These are phyloP conservation scores for Helogale parvula DNA, from an alignment of 2,113 vertebrate species.

Conservation along the genomic window DNA sequence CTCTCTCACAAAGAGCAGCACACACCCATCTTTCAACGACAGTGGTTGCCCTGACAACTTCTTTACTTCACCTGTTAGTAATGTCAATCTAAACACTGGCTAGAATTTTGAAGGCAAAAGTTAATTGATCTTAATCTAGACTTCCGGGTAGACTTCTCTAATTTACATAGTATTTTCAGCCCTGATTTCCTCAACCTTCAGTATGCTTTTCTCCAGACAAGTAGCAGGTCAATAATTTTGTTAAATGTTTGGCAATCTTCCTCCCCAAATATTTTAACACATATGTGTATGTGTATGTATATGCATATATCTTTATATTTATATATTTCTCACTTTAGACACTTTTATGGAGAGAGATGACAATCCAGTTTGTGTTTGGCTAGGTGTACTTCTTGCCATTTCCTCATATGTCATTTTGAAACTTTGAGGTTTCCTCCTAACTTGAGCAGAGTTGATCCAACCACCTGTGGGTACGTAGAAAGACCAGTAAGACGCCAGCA, in stretches of 20 bases:
- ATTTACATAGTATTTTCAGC: neutral
- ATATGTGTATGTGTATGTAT: neutral
- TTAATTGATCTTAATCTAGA: neutral
- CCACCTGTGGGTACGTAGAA: neutral
- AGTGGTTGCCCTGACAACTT: neutral
- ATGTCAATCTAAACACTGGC: neutral
- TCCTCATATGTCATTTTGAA: neutral
- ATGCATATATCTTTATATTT: too few relatives aligned
- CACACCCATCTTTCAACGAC: neutral
- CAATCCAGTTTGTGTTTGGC: neutral
- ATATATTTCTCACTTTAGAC: neutral
- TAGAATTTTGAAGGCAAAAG: neutral
- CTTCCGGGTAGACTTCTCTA: neutral
- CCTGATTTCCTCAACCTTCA: neutral
- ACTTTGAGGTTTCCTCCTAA: neutral
- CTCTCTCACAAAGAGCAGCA: neutral
- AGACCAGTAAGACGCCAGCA: neutral
- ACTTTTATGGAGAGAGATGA: neutral
- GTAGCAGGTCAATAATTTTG: neutral
- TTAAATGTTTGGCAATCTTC: neutral
- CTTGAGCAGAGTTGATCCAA: neutral
- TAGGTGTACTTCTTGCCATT: neutral
- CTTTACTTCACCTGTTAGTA: neutral
- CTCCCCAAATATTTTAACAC: neutral
- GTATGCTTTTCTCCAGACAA: neutral